phyloP scores from a whole-genome alignment of 2,797 vertebrate genomes.

The Malurus splendens region DNA sequence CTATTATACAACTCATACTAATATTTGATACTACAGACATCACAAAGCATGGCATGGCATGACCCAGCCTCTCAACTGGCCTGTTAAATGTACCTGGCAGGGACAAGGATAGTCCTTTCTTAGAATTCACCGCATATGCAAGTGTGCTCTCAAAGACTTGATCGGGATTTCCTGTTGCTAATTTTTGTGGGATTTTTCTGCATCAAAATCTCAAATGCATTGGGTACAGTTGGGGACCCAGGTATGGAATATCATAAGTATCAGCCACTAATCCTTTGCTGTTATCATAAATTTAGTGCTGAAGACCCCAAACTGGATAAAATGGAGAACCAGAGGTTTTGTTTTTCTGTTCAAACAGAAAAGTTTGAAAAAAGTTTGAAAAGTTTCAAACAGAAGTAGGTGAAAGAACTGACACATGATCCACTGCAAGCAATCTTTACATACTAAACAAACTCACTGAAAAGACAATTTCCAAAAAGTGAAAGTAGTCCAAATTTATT shows the following conservation, averaged over 20 bases:
- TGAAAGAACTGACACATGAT: neutral
- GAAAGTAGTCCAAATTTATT: neutral
- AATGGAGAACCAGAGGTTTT: neutral
- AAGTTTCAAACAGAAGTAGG: neutral
- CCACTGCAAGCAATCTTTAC: neutral
- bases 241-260: neutral
- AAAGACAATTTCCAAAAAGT: neutral
- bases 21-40: neutral
- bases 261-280: neutral
- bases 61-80: neutral
- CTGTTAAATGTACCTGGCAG: neutral
- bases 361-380: too few relatives aligned
- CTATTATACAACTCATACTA: neutral
- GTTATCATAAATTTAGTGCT: neutral
- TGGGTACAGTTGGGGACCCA: neutral
- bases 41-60: neutral
- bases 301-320: neutral
- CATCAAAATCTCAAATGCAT: neutral
- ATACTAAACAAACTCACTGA: neutral
- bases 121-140: neutral
- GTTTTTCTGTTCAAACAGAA: neutral
- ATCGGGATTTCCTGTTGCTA: neutral
- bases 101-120: neutral
- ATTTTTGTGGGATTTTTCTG: neutral
- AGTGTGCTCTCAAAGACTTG: neutral